Evolutionary conservation across 2,797 vertebrate genomes (phyloP).

Genomic region (Anguilla megastoma): DNA sequence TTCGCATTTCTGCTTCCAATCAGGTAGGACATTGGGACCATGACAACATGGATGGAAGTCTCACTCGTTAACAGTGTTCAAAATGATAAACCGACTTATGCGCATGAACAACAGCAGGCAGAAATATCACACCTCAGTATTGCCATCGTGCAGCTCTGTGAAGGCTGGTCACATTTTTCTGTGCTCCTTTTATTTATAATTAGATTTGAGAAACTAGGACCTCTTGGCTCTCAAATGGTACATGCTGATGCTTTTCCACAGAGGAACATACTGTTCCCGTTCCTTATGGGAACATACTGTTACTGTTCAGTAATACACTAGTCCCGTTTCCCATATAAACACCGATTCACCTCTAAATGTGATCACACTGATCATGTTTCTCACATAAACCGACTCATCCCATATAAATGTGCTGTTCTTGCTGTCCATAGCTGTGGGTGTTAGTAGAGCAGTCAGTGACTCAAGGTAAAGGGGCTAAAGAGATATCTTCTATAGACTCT

Average conservation of each 20-base stretch:
- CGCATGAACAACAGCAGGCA: background rate
- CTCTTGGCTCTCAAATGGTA: background rate
- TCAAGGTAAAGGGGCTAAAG: background rate
- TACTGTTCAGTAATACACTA: background rate
- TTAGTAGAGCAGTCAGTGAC: background rate
- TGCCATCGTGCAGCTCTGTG: background rate
- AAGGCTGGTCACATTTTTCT: constrained; percentile 11
- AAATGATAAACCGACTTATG: background rate
- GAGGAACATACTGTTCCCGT: background rate
- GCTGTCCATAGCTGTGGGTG: no score
- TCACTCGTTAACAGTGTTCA: background rate
- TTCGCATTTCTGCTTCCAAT: background rate
- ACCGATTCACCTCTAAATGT: background rate
- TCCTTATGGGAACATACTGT: background rate
- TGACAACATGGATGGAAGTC: background rate
- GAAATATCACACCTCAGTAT: background rate
- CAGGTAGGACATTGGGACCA: background rate
- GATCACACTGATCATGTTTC: background rate
- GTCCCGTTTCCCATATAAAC: background rate
- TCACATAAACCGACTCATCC: background rate
- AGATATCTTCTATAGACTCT: background rate
- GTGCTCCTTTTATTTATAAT: background rate
- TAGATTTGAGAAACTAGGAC: background rate
- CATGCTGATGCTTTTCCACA: background rate
- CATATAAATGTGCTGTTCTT: background rate